These are phyloP conservation scores for Nibea albiflora DNA, from an alignment of 2,113 vertebrate species.

Conservation along the genomic window DNA sequence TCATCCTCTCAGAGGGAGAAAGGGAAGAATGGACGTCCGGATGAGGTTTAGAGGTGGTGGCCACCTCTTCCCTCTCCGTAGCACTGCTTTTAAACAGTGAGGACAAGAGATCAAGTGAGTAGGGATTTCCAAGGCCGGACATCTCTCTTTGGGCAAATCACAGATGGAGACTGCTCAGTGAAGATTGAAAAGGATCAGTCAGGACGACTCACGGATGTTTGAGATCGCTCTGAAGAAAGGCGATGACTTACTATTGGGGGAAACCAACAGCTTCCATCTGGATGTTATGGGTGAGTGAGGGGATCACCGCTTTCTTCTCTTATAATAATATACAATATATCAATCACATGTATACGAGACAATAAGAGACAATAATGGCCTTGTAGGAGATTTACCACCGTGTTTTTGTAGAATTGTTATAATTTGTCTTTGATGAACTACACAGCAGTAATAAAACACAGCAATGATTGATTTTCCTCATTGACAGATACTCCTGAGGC, in stretches of 20 bases:
- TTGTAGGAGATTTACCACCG: background rate
- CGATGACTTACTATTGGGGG: constrained; percentile 68
- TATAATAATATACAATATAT: too few relatives aligned
- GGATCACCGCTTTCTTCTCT: background rate
- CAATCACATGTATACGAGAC: background rate
- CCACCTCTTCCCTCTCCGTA: constrained; percentile 31
- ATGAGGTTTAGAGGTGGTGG: constrained; percentile 61
- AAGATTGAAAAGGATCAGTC: constrained; percentile 70
- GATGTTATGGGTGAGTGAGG: constrained; percentile 72
- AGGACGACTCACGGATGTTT: constrained; percentile 67
- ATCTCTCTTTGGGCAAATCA: constrained; percentile 66
- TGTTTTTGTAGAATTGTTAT: background rate
- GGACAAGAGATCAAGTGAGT: constrained; percentile 56
- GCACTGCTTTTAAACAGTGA: constrained; percentile 76
- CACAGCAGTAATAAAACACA: background rate
- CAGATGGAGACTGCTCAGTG: constrained; percentile 83
- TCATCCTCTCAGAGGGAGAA: constrained; percentile 29
- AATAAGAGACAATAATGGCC: too few relatives aligned
- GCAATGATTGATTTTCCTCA: background rate
- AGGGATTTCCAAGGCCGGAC: constrained; percentile 73
- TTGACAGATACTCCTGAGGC: constrained; percentile 73
- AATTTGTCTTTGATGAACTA: background rate
- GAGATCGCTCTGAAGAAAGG: constrained; percentile 75
- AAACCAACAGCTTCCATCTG: constrained; percentile 58
- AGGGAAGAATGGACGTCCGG: constrained; percentile 67